Percentiles rank a stretch among this genome's conserved stretches.
Conservation (phyloP, 1,140 invertebrate genomes). For the Zaprionus inermis region DNA sequence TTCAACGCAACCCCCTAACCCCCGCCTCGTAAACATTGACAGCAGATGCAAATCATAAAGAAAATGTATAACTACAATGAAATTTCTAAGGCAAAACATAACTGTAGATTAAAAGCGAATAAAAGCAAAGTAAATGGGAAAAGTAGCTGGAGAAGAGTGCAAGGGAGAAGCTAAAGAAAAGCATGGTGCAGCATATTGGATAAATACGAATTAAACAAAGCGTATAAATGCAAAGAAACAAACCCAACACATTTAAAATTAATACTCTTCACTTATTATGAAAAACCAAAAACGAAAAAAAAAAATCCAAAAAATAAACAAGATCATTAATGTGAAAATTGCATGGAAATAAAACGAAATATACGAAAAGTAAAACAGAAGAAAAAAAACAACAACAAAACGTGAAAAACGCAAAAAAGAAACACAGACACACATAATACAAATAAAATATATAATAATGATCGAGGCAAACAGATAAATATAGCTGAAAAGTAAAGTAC, state of each 20-base stretch:
- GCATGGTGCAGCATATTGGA: constrained; percentile 44
- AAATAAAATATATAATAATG: constrained; percentile 36
- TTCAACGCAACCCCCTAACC: constrained; percentile 35
- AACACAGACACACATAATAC: constrained; percentile 10
- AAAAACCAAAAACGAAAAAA: constrained; percentile 38
- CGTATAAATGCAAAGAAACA: constrained; percentile 47
- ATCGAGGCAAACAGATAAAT: constrained; percentile 56
- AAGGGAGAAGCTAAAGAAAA: constrained; percentile 27
- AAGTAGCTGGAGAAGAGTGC: constrained; percentile 23
- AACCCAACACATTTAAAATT: constrained; percentile 69
- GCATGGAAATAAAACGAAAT: constrained; percentile 49
- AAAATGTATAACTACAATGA: constrained; percentile 47
- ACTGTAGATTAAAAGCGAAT: constrained; percentile 50
- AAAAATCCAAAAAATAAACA: constrained; percentile 37
- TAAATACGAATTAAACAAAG: constrained; percentile 52
- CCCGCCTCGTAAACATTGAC: constrained; percentile 29
- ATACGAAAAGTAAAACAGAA: constrained; percentile 15
- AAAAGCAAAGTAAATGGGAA: constrained; percentile 28
- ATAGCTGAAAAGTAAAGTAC: constrained; percentile 67
- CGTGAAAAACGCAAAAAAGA: constrained; percentile 19
- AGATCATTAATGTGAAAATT: constrained; percentile 68
- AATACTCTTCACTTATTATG: constrained; percentile 77
- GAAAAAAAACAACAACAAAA: constrained; percentile 21
- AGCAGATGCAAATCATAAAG: constrained; percentile 50
- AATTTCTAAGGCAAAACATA: constrained; percentile 58